Base-by-base conservation (phyloP, 2,888 invertebrate species). In the Brachycybe producta region DNA sequence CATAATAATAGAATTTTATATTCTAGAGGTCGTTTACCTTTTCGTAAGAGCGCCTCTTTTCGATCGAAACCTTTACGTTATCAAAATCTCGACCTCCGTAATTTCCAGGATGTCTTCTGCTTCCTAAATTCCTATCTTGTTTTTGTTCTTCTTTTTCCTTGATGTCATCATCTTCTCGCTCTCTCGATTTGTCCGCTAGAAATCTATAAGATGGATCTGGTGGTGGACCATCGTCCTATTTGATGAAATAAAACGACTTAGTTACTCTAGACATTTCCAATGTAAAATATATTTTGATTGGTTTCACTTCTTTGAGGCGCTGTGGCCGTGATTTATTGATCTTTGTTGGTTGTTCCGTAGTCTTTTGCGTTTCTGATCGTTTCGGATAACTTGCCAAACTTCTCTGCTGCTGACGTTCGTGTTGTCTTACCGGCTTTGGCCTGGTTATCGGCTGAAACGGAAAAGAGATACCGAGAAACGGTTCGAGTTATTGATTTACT, bases 71-170 rank as follows among this genome's bases (percentile, higher is more conserved):
- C 27, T 38, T 50, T 8, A 51, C 53, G 27, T 53, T 51, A 3
- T 43, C 45, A 40, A 53, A 53, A 51, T 53, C 44, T 27, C 39
- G 49, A 11, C 50, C 53, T 8, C 53, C 53, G 26, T 38, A 53
- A 26, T 53, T 53, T 5, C 49, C 36, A 28, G 39, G 17, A 34
- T 53, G 53, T 5, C 53, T 44, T 27, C 53, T n/a, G 28, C 52
- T 52, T 8, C 28, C 19, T 24, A 30, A n/a, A n/a, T 28, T 13
- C 26, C 36, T 19, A 3, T 17, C 34, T 15, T 28, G 15, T 3
- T n/a, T 17, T 13, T 34, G 23, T 45, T 15, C 19, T 11, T n/a
- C 28, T 17, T 5, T 7, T 8, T 36, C 36, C 7, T 17, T 11
- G 13, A 44, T 44, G n/a, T 39, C 32, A 7, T 8, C 21, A 23